Percentiles rank a stretch among this genome's conserved stretches.
These are phyloP conservation scores for Sialis fuliginosa DNA, from an alignment of 2,888 invertebrate genomes.

Conservation along the genomic window DNA sequence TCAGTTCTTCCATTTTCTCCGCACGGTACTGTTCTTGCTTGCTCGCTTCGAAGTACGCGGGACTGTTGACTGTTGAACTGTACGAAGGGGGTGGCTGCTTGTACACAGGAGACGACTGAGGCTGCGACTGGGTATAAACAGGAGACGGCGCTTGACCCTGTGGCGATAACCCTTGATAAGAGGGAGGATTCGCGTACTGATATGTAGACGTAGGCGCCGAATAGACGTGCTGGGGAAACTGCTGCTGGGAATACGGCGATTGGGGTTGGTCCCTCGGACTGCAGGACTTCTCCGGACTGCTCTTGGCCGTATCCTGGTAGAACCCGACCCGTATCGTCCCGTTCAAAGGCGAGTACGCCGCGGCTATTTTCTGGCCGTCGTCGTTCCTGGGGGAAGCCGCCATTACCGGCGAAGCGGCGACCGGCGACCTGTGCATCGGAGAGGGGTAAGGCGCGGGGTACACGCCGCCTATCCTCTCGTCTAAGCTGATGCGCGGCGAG, in stretches of 20 bases:
- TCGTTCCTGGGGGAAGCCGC: constrained; percentile 61
- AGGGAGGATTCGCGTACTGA: constrained; percentile 20
- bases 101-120: constrained; percentile 14
- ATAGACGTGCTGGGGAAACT: constrained; percentile 35
- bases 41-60: neutral
- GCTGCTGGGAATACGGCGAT: constrained; percentile 38
- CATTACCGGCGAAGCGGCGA: constrained; percentile 38
- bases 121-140: constrained; percentile 16
- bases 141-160: constrained; percentile 8
- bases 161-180: constrained; percentile 15
- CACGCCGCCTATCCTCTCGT: constrained; percentile 31
- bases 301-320: constrained; percentile 72
- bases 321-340: constrained; percentile 75
- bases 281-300: constrained; percentile 69
- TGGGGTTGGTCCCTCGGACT: constrained; percentile 56
- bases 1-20: neutral
- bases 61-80: neutral
- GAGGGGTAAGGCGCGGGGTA: constrained; percentile 59
- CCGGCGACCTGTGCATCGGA: constrained; percentile 53
- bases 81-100: constrained; percentile 16
- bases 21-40: neutral
- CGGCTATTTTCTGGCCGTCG: constrained; percentile 41
- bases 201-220: constrained; percentile 32
- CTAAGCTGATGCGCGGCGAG: constrained; percentile 45
- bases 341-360: constrained; percentile 52